phyloP scores from a whole-genome alignment of 2,888 invertebrate species.

The Dexiosoma caninum region DNA sequence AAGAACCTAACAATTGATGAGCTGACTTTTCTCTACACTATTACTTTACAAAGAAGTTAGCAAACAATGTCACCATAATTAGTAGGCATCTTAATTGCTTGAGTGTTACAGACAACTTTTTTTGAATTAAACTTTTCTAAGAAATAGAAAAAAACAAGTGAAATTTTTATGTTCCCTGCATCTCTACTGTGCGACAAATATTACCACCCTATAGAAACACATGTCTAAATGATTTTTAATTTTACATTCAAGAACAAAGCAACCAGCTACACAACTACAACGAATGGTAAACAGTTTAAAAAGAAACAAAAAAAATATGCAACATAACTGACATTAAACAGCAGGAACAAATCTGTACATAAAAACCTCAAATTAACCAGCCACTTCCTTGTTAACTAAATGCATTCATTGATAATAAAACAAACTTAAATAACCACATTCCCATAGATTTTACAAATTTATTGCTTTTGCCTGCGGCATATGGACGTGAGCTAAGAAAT shows the following conservation, averaged over 20 bases:
- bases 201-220: conserved; percentile 14
- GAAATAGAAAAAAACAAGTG: too few relatives aligned
- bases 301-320: too few relatives aligned
- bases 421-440: conserved; percentile 39
- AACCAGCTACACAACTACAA: not conserved
- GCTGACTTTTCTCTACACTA: too few relatives aligned
- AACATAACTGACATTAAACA: conserved; percentile 34
- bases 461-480: conserved; percentile 35
- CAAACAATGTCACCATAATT: too few relatives aligned
- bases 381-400: conserved; percentile 49
- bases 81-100: too few relatives aligned
- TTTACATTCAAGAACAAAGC: not conserved
- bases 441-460: conserved; percentile 45
- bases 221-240: conserved; percentile 14
- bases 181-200: conserved; percentile 19
- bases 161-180: too few relatives aligned
- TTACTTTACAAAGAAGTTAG: too few relatives aligned
- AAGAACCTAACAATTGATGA: too few relatives aligned
- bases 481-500: conserved; percentile 43
- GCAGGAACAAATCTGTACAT: conserved; percentile 29
- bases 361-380: conserved; percentile 18
- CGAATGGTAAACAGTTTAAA: too few relatives aligned
- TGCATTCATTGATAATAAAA: conserved; percentile 2
- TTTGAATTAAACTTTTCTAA: too few relatives aligned
- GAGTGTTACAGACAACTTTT: too few relatives aligned